phyloP scores from a whole-genome alignment of 2,113 vertebrate species.

The Probosciger aterrimus region DNA sequence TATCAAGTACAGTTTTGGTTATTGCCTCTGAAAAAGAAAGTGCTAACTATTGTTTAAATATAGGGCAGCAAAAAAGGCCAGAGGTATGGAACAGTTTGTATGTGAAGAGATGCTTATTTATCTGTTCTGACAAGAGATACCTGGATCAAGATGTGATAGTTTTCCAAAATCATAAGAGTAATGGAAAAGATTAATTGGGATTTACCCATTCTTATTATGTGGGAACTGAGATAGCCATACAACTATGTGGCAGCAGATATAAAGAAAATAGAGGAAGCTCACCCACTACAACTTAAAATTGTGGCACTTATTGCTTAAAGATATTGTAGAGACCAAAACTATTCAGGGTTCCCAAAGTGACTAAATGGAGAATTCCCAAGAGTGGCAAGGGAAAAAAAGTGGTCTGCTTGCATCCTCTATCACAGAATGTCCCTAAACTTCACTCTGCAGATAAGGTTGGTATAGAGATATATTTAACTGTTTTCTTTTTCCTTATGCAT shows the following conservation, averaged over 20 bases:
- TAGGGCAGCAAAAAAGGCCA: background rate
- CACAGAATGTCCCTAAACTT: background rate
- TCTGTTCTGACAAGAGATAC: background rate
- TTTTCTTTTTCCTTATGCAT: background rate
- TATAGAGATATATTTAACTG: background rate
- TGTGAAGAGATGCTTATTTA: background rate
- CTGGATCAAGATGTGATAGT: background rate
- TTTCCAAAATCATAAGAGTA: background rate
- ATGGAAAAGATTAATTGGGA: background rate
- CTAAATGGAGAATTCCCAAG: background rate
- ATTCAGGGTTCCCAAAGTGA: background rate
- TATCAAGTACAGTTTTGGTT: background rate
- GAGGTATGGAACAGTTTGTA: background rate
- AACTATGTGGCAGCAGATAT: background rate
- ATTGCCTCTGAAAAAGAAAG: background rate
- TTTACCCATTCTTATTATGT: background rate
- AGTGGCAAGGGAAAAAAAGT: background rate
- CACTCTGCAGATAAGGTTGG: background rate
- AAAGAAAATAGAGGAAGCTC: background rate
- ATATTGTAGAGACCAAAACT: background rate
- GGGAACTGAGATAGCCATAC: background rate
- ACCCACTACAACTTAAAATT: background rate
- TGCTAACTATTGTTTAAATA: background rate
- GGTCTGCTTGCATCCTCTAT: background rate
- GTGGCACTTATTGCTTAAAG: background rate